phyloP scores from a whole-genome alignment of 2,888 invertebrate genomes.

The Chaetogeoica ovagalla region DNA sequence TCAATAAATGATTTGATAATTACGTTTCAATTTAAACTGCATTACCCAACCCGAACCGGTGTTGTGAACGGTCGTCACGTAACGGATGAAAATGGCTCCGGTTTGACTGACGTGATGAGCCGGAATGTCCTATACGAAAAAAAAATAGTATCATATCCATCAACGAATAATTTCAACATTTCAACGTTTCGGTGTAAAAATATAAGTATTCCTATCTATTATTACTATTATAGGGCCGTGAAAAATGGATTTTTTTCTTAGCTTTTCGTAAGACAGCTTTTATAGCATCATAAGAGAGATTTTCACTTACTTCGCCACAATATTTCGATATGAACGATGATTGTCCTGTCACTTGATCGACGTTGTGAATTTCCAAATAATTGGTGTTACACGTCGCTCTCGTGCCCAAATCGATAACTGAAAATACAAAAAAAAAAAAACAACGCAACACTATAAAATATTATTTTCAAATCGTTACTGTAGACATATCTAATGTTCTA shows the following conservation, averaged over 20 bases:
- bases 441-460: not conserved
- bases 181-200: too few relatives aligned
- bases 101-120: conserved; percentile 58
- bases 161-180: too few relatives aligned
- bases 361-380: conserved; percentile 27
- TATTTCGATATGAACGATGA: conserved; percentile 20
- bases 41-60: conserved; percentile 71
- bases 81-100: conserved; percentile 64
- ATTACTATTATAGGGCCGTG: too few relatives aligned
- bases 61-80: conserved; percentile 70
- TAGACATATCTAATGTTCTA: too few relatives aligned
- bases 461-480: not conserved
- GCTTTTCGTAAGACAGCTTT: too few relatives aligned
- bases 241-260: too few relatives aligned
- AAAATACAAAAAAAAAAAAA: not conserved
- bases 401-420: conserved; percentile 24
- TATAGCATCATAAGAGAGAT: not conserved
- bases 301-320: conserved; percentile 16
- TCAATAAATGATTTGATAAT: not conserved
- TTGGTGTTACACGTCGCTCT: not conserved
- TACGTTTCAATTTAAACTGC: not conserved
- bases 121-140: conserved; percentile 2
- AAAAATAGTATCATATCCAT: not conserved
- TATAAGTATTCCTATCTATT: too few relatives aligned
- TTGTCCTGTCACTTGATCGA: not conserved